A percentile compares a stretch with the other conserved stretches of the same genome.
Conservation (phyloP, 2,888 invertebrate species). For the Teleogryllus oceanicus region DNA sequence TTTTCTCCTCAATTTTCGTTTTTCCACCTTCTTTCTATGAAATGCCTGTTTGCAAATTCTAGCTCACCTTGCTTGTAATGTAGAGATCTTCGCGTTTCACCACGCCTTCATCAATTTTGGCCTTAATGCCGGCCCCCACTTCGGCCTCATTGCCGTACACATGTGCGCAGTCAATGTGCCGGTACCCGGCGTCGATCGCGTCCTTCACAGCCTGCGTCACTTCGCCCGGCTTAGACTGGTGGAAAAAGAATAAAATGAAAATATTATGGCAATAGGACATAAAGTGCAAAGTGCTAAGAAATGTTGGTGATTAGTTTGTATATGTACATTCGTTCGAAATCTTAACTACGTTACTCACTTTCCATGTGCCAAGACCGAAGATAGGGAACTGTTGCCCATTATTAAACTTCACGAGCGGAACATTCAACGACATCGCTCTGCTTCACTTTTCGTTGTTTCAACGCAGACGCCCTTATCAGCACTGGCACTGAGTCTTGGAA, state of each 20-base stretch:
- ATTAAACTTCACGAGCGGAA: slow-evolving; percentile 47
- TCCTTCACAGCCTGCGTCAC: slow-evolving; percentile 63
- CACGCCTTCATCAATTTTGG: slow-evolving; percentile 62
- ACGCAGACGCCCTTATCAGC: too few relatives aligned
- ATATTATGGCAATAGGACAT: too few relatives aligned
- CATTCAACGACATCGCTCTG: slow-evolving; percentile 22
- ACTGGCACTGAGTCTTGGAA: too few relatives aligned
- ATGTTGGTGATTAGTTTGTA: background rate
- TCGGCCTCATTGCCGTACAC: slow-evolving; percentile 69
- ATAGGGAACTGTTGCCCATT: slow-evolving; percentile 51
- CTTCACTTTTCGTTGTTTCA: too few relatives aligned
- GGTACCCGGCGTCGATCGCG: slow-evolving; percentile 73
- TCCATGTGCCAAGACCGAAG: slow-evolving; percentile 56
- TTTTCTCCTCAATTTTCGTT: too few relatives aligned
- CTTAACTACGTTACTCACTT: slow-evolving; percentile 43
- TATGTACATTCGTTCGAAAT: background rate
- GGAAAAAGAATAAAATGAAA: slow-evolving; percentile 35
- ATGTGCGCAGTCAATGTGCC: slow-evolving; percentile 71
- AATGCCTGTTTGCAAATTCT: too few relatives aligned
- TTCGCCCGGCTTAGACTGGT: slow-evolving; percentile 63
- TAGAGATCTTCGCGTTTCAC: slow-evolving; percentile 68
- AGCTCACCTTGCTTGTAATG: slow-evolving; percentile 59
- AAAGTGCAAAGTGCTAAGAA: too few relatives aligned
- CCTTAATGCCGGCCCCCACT: slow-evolving; percentile 61
- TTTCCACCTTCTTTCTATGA: background rate